Conservation (phyloP, 2,888 invertebrate species). For the Drosophila pseudotakahashii region DNA sequence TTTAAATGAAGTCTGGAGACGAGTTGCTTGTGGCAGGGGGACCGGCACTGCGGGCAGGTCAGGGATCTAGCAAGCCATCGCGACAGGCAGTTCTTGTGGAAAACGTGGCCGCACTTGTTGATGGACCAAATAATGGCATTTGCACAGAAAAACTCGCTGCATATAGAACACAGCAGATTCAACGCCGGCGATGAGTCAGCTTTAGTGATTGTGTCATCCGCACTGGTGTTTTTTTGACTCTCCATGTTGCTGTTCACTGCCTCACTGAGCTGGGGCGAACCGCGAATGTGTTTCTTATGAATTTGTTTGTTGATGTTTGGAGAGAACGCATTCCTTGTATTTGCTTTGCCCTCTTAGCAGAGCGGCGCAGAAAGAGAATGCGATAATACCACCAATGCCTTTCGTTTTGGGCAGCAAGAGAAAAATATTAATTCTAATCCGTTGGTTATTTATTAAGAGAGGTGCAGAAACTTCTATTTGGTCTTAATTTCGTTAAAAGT, state of each 20-base stretch:
- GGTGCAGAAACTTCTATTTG: no score
- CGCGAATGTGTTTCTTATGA: no score
- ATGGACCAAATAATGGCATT: background rate
- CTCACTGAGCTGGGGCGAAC: background rate
- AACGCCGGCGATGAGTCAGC: conserved; percentile 44
- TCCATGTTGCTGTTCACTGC: background rate
- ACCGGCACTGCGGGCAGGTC: conserved; percentile 51
- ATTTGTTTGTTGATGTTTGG: no score
- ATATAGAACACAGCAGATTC: background rate
- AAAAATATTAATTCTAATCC: no score
- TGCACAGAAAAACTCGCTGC: background rate
- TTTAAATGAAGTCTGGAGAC: conserved; percentile 75
- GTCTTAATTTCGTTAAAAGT: no score
- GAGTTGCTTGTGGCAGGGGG: conserved; percentile 55
- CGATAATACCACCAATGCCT: no score
- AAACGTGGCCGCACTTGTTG: background rate
- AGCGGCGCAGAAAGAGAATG: no score
- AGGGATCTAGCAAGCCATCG: background rate
- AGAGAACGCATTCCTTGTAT: no score
- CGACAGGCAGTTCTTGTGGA: background rate
- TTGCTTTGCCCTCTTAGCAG: no score
- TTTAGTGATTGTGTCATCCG: background rate
- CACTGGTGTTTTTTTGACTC: background rate
- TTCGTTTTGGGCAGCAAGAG: no score
- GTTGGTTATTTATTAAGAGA: no score